Percentiles rank a stretch among this genome's conserved stretches.
Conservation (phyloP, 2,113 vertebrate genomes). For the Nothobranchius furzeri region DNA sequence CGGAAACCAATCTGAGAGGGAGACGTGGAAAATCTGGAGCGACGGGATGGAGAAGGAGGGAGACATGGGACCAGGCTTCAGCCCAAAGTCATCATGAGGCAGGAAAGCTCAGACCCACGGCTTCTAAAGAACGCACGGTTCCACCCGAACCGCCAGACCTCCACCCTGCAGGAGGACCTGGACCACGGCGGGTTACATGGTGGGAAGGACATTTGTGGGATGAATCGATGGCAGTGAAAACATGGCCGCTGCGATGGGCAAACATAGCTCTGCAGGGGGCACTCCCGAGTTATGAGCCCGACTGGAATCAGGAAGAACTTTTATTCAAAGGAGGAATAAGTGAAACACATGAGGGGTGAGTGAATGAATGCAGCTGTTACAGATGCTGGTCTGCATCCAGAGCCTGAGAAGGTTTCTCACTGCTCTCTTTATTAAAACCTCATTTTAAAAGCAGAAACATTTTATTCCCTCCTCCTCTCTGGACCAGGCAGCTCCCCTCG, state of each 20-base stretch:
- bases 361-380: too few species aligned
- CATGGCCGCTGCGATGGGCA: too few species aligned
- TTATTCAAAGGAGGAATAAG: too few species aligned
- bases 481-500: not conserved
- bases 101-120: not conserved
- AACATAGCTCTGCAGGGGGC: too few species aligned
- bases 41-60: not conserved
- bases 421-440: not conserved
- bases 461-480: not conserved
- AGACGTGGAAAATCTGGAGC: conserved; percentile 9
- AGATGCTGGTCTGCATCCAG: not conserved
- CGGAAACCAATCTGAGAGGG: conserved; percentile 35
- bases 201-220: conserved; percentile 4
- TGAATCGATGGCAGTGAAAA: not conserved
- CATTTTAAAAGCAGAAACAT: not conserved
- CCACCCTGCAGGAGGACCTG: not conserved
- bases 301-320: too few species aligned
- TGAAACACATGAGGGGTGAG: too few species aligned
- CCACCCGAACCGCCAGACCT: too few species aligned
- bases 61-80: too few species aligned
- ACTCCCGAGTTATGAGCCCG: conserved; percentile 66
- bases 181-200: not conserved
- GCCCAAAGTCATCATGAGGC: too few species aligned
- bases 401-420: not conserved
- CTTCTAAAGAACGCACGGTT: too few species aligned